Evolutionary conservation across 2,113 vertebrate genomes (phyloP), one percentile per base, ranked within the genome.

Genomic region (Xiphophorus couchianus): DNA sequence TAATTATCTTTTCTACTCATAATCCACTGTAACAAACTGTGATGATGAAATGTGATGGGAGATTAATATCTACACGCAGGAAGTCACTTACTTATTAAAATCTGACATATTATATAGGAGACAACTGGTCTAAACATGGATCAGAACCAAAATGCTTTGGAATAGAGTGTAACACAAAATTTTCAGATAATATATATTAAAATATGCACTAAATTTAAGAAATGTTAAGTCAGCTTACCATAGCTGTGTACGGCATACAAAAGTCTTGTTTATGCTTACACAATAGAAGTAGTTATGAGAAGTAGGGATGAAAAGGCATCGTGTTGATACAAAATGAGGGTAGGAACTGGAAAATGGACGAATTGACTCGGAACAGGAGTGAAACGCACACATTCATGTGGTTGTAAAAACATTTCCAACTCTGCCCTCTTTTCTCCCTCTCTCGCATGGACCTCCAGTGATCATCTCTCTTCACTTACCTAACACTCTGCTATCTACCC

Each of bases 361-460:
- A 48, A 48, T 48, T 48, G 44, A 48, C 44, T 17, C 4, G 0
- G 44, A 44, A 17, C 44, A 17, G 44, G 25, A 14, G 22, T 39
- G 64, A 27, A 66, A 66, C 31, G 22, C 66, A 73, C 72, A 71
- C 64, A 62, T 28, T 33, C 1, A 14, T 19, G 30, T 10, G 29
- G 3, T 33, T 80, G 61, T 64, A 74, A 75, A 74, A 72, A 81
- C 66, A 63, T 62, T 37, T 42, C 39, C 60, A 14, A 42, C 39
- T 42, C 70, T 62, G 39, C 39, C 14, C 39, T 48, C 44, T 19
- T 48, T 19, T 65, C 64, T 61, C 25, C 66, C 35, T 35, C 27
- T 29, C 27, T 33, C 58, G 54, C 13, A 33, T 74, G 30, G 58
- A 73, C 65, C 48, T 80, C 30, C 54, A 68, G 31, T 30, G n/a